A percentile compares a stretch with the other conserved stretches of the same genome.
These are phyloP conservation scores for Ophthalmolycus amberensis DNA, from an alignment of 2,113 vertebrate species.

Conservation along the genomic window DNA sequence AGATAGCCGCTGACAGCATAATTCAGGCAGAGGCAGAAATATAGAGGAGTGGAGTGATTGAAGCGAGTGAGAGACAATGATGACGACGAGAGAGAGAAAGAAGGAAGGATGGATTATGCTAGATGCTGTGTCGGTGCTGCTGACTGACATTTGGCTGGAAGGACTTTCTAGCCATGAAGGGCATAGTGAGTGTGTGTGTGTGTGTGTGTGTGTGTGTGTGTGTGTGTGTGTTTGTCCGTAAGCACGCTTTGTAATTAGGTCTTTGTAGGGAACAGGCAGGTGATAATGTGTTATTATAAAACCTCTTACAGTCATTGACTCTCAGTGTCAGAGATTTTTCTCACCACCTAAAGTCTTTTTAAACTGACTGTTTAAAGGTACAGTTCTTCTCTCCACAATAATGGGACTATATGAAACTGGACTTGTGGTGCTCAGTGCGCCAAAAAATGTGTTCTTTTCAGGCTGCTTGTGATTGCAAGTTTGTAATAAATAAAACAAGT, in stretches of 20 bases:
- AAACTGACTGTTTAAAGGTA: neutral
- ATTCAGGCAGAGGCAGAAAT: conserved; percentile 16
- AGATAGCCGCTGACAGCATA: conserved; percentile 38
- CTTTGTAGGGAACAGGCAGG: conserved; percentile 12
- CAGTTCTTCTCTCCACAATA: neutral
- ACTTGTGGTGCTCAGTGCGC: too few species aligned
- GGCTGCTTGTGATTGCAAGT: neutral
- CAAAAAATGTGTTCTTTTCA: neutral
- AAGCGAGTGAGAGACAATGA: conserved; percentile 21
- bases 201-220: conserved; percentile 30
- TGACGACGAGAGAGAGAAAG: conserved; percentile 10
- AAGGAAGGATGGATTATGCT: conserved; percentile 49
- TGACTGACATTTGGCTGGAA: conserved; percentile 59
- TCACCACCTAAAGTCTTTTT: neutral
- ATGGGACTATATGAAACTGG: neutral
- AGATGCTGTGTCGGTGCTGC: conserved; percentile 48
- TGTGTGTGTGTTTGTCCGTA: conserved; percentile 1
- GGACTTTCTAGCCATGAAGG: conserved; percentile 64
- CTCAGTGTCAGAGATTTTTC: neutral
- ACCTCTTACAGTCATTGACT: neutral
- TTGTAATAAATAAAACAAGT: neutral
- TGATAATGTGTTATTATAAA: conserved; percentile 22
- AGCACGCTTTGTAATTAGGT: conserved; percentile 5
- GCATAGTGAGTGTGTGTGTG: conserved; percentile 53
- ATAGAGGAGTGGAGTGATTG: conserved; percentile 5